A percentile compares a stretch with the other conserved stretches of the same genome.
phyloP scores from a whole-genome alignment of 2,797 vertebrate genomes.

The Chiroxiphia lanceolata region DNA sequence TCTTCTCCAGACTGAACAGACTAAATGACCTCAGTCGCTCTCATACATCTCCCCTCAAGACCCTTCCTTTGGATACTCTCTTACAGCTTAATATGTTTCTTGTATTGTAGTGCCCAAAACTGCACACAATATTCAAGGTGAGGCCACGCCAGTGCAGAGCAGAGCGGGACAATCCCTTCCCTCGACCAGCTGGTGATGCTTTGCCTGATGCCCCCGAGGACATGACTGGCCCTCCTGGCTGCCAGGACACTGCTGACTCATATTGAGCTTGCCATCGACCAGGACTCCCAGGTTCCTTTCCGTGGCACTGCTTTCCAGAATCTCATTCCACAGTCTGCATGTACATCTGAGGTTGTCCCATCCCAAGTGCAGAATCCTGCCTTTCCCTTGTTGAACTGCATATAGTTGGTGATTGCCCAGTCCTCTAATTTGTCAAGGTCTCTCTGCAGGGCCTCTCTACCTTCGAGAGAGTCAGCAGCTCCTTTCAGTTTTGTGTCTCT shows the following conservation, averaged over 20 bases:
- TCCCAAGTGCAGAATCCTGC: not conserved
- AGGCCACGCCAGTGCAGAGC: not conserved
- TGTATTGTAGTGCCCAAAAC: not conserved
- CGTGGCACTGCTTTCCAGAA: not conserved
- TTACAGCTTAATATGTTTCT: not conserved
- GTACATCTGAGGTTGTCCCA: not conserved
- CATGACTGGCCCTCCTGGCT: not conserved
- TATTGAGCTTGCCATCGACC: not conserved
- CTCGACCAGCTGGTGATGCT: not conserved
- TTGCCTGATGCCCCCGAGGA: not conserved
- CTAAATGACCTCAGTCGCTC: not conserved
- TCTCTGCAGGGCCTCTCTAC: not conserved
- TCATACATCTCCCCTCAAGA: not conserved
- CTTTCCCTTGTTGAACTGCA: not conserved
- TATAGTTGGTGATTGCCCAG: not conserved
- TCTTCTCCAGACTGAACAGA: not conserved
- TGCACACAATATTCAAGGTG: not conserved
- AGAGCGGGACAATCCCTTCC: too few relatives aligned
- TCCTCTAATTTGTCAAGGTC: not conserved
- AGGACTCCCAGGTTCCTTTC: not conserved
- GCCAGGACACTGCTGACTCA: not conserved
- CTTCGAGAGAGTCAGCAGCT: not conserved
- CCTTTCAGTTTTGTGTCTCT: not conserved
- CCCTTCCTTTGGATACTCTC: not conserved
- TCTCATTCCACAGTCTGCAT: not conserved